Evolutionary conservation across 2,797 vertebrate species (phyloP), one percentile per base, ranked within the genome.

Genomic region (Anguilla megastoma): DNA sequence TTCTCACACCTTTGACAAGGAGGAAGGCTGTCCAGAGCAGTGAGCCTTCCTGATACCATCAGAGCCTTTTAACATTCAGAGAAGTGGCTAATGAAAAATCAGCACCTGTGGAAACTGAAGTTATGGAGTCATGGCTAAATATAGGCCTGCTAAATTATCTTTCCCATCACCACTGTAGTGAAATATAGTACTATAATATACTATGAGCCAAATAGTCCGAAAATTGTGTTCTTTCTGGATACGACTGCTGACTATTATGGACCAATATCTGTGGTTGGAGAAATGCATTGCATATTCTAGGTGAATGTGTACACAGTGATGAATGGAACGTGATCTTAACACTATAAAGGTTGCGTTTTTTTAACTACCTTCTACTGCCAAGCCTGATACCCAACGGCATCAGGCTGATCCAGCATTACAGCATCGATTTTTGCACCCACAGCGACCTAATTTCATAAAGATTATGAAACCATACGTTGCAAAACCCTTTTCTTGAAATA

Each of bases 131-230:
- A 89, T 86, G 91, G 91, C 87, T 69, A 69, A 69, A 69, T 69
- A 6, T 27, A 69, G n/a, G 88, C 90, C 84, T 48, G 52, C 87
- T 83, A 90, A 90, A 91, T 89, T 91, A 92, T 88, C 48, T 90
- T 84, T 91, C 91, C 90, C 91, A 90, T 91, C 91, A 92, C 93
- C 90, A 91, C 90, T 84, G 89, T 48, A 88, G 90, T 89, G 89
- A 50, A 54, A 52, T 84, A 5, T 48, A 48, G 18, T 24, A 84
- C 2, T 21, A 63, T 18, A 54, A 54, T 14, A 45, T 45, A 12
- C 7, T 12, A 52, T 52, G 50, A 52, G 58, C 58, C 4, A 2
- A 63, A 63, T 63, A 63, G 58, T 63, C 58, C 0, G 18, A 63
- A 63, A 58, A 14, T 18, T 58, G 56, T 58, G 56, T 14, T 58